Base-by-base conservation (phyloP, 2,113 vertebrate genomes). In the Dendropsophus ebraccatus region DNA sequence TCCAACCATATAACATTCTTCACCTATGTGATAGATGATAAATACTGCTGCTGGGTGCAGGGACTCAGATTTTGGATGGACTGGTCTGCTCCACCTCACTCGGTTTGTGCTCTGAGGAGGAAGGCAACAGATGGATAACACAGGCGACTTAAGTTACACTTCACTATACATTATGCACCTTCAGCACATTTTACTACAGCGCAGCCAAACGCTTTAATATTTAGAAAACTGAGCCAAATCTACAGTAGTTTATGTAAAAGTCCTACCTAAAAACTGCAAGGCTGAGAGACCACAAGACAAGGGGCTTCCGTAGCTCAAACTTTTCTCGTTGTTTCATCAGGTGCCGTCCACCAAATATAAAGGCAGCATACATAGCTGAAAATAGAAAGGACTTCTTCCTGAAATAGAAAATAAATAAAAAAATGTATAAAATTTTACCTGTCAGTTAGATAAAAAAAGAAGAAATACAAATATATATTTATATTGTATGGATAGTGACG, bases 371-470 rank as follows among this genome's bases (percentile, higher is more conserved):
- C 82, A 99, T 94, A 8, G 97, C 98, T 4, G 97, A 95, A 93
- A 97, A 99, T 41, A 99, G 95, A 92, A 99, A 99, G 1, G 98
- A 99, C 86, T 99, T 99, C 94, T 99, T 99, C 98, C 98, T 99
- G 91, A 41, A 90, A 91, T 91, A 92, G 88, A 91, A 90, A 79
- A 78, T 25, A 69, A 47, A 60, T 12, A 30, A 5, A 65, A 70
- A 41, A 70, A 70, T 70, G 19, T 4, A 5, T 37, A 41, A 41
- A 21, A 70, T 37, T 41, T 32, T 11, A 70, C 11, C 23, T 23
- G 67, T 11, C 35, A 21, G 7, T 11, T 41, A 37, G 21, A 14
- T 32, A 65, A 30, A 6, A 30, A 30, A 30, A 25, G 13, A 5
- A 16, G 1, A 6, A 25, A n/a, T 16, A 60, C n/a, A 25, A n/a